These are phyloP conservation scores for Pedetes capensis DNA, from an alignment of 2,113 vertebrate species.

Conservation along the genomic window DNA sequence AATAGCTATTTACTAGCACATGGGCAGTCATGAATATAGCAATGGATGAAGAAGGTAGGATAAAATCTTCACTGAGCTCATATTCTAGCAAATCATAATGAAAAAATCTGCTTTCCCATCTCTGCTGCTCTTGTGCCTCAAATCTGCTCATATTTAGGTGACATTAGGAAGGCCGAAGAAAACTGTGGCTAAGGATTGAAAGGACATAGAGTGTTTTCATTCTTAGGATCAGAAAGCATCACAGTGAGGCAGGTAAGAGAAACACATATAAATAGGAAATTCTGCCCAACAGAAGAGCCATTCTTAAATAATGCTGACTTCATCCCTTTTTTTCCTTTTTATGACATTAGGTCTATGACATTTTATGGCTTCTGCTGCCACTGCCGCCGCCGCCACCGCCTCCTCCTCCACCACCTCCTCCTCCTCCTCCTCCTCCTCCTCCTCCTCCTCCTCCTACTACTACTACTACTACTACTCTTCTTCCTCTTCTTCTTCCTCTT, in stretches of 20 bases:
- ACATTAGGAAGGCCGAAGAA: not conserved
- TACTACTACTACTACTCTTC: too few species aligned
- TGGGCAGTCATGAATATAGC: not conserved
- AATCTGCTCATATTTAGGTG: not conserved
- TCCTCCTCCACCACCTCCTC: too few species aligned
- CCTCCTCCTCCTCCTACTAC: too few species aligned
- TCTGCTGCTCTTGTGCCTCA: not conserved
- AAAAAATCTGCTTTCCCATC: not conserved
- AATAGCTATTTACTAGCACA: not conserved
- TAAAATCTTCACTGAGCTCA: not conserved
- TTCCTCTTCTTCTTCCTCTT: too few species aligned
- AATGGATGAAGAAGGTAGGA: not conserved
- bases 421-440: too few species aligned
- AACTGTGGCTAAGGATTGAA: not conserved
- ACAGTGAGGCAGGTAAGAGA: not conserved
- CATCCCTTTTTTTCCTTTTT: not conserved
- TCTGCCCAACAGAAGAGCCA: not conserved
- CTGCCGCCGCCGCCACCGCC: too few species aligned
- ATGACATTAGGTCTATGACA: not conserved
- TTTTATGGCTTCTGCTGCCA: not conserved
- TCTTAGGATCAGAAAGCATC: not conserved
- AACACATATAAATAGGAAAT: not conserved
- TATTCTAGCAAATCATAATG: not conserved
- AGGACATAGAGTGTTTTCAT: not conserved
- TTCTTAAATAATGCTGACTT: not conserved